A percentile compares a stretch with the other conserved stretches of the same genome.
These are phyloP conservation scores for Ligdia adustata DNA, from an alignment of 2,888 invertebrate genomes.

Conservation along the genomic window DNA sequence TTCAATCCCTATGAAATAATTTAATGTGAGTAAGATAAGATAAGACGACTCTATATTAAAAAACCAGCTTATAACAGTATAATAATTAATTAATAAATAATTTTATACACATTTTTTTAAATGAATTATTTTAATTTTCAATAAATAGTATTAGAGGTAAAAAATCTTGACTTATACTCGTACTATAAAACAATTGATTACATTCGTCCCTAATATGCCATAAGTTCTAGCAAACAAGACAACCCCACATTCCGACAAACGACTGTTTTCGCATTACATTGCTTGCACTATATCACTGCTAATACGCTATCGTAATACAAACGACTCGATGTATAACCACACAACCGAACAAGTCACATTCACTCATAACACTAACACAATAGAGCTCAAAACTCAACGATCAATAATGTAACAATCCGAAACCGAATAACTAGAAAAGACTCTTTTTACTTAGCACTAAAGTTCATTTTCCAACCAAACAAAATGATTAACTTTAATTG, in stretches of 20 bases:
- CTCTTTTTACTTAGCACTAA: slow-evolving; percentile 10
- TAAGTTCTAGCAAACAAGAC: background rate
- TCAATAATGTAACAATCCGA: background rate
- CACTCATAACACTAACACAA: background rate
- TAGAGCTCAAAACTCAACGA: slow-evolving; percentile 20
- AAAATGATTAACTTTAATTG: background rate
- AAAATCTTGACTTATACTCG: too few species aligned
- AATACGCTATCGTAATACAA: slow-evolving; percentile 19
- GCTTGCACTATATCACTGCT: slow-evolving; percentile 20
- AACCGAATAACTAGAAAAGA: slow-evolving; percentile 1
- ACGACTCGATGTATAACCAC: slow-evolving; percentile 30
- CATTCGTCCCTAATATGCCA: too few species aligned
- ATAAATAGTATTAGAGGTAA: too few species aligned
- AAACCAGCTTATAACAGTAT: too few species aligned
- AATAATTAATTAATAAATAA: too few species aligned
- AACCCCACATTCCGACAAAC: slow-evolving; percentile 5
- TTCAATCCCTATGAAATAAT: too few species aligned
- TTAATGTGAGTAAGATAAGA: too few species aligned
- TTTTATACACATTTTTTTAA: too few species aligned
- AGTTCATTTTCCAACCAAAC: slow-evolving; percentile 16
- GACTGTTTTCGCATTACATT: slow-evolving; percentile 17
- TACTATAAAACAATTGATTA: too few species aligned
- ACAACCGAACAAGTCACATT: background rate
- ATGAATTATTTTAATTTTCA: too few species aligned
- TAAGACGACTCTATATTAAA: too few species aligned